Evolutionary conservation across 2,113 vertebrate genomes (phyloP).

Genomic region (Suricata suricatta): DNA sequence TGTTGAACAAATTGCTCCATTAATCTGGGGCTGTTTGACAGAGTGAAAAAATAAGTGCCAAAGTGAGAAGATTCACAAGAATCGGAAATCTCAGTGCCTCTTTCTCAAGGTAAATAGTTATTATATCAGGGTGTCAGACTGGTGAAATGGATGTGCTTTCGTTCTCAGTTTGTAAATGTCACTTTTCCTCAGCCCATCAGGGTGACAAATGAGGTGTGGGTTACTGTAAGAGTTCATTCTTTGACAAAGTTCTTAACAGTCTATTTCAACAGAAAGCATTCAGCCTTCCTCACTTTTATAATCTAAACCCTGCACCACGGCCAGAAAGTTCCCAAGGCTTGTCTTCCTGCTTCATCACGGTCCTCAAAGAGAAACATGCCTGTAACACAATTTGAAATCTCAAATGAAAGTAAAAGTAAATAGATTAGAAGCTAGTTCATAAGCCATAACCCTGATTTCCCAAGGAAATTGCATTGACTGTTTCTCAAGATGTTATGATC

Average conservation of each 20-base stretch:
- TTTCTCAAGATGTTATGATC: conserved; percentile 3
- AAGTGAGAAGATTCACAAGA: conserved; percentile 91
- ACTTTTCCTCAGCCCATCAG: conserved; percentile 96
- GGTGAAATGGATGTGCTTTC: conserved; percentile 93
- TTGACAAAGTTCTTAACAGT: conserved; percentile 89
- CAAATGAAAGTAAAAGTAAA: conserved; percentile 51
- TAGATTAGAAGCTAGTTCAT: conserved; percentile 26
- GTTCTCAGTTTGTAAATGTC: conserved; percentile 97
- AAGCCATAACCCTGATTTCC: neutral
- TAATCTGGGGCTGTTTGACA: conserved; percentile 93
- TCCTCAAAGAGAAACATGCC: neutral
- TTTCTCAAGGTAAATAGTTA: conserved; percentile 99
- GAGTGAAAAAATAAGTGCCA: conserved; percentile 92
- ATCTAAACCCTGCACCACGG: neutral
- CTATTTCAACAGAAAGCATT: conserved; percentile 83
- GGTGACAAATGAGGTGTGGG: conserved; percentile 96
- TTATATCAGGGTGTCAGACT: conserved; percentile 95
- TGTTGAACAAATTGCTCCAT: conserved; percentile 96
- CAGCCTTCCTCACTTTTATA: conserved; percentile 39
- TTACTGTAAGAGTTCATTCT: conserved; percentile 91
- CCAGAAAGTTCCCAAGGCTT: conserved; percentile 54
- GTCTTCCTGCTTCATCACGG: neutral
- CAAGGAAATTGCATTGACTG: neutral
- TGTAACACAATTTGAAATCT: conserved; percentile 22
- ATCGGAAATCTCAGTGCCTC: conserved; percentile 91